Evolutionary conservation across 2,113 vertebrate species (phyloP).

Genomic region (Gambusia holbrooki): DNA sequence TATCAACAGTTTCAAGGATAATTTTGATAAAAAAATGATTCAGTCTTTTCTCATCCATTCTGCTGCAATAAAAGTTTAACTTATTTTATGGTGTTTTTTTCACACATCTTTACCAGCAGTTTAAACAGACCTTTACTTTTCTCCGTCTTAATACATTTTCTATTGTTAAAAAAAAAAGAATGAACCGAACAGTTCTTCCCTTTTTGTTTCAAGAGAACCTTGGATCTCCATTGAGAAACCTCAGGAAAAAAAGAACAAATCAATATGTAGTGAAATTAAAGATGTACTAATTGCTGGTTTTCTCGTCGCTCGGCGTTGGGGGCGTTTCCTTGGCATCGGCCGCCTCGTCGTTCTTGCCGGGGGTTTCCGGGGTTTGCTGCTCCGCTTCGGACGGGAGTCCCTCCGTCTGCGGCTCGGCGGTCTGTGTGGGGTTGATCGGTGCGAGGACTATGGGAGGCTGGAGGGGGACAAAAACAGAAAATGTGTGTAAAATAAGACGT

Average conservation of each 20-base stretch:
- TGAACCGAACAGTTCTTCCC: constrained; percentile 4
- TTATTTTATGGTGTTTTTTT: not conserved
- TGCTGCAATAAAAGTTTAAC: not conserved
- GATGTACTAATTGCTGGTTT: constrained; percentile 30
- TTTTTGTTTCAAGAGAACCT: constrained; percentile 41
- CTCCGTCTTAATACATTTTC: not conserved
- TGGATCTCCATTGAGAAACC: too few relatives aligned
- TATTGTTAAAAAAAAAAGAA: not conserved
- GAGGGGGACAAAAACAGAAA: constrained; percentile 51
- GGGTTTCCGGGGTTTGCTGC: constrained; percentile 36
- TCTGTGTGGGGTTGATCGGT: constrained; percentile 79
- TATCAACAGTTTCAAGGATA: too few relatives aligned
- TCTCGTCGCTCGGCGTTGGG: constrained; percentile 25
- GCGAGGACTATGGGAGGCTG: constrained; percentile 85
- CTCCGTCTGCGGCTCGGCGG: constrained; percentile 46
- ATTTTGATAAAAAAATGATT: not conserved
- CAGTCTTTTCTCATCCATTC: not conserved
- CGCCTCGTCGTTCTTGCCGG: constrained; percentile 60
- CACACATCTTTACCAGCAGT: not conserved
- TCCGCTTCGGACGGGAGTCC: constrained; percentile 60
- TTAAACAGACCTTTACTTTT: not conserved
- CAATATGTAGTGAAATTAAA: constrained; percentile 43
- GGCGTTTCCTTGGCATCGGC: constrained; percentile 41
- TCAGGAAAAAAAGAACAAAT: constrained; percentile 4
- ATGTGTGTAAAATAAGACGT: constrained; percentile 19